Evolutionary conservation across 2,888 invertebrate genomes (phyloP).

Genomic region (Clanis bilineata): DNA sequence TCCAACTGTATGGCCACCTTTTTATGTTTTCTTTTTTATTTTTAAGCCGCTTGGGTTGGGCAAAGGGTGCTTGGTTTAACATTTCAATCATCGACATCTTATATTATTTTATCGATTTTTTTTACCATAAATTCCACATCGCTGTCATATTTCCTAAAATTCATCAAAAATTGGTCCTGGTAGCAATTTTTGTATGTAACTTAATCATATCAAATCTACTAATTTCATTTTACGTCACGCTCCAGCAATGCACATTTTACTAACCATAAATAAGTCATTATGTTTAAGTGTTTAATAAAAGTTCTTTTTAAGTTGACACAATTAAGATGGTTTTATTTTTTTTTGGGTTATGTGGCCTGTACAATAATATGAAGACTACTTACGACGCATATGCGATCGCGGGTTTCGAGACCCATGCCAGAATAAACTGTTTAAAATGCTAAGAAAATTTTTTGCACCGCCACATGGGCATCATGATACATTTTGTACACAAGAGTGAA

Average conservation of each 20-base stretch:
- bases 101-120: conserved; percentile 7
- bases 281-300: too few species aligned
- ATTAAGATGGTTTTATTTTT: too few species aligned
- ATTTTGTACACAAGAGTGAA: too few species aligned
- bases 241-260: background rate
- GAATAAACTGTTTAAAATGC: too few species aligned
- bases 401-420: too few species aligned
- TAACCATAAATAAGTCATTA: background rate
- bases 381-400: too few species aligned
- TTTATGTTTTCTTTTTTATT: conserved; percentile 53
- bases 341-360: too few species aligned
- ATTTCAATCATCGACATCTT: conserved; percentile 14
- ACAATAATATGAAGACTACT: too few species aligned
- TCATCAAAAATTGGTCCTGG: background rate
- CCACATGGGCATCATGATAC: too few species aligned
- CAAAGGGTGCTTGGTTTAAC: conserved; percentile 29
- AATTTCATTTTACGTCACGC: background rate
- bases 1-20: conserved; percentile 69
- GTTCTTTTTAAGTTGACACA: too few species aligned
- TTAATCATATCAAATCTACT: background rate
- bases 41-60: conserved; percentile 30
- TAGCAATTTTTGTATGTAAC: background rate
- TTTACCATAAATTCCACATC: background rate
- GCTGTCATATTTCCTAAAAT: background rate
- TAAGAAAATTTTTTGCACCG: too few species aligned